These are phyloP conservation scores for Drymonia ruficornis DNA, from an alignment of 2,888 invertebrate species.

Conservation along the genomic window DNA sequence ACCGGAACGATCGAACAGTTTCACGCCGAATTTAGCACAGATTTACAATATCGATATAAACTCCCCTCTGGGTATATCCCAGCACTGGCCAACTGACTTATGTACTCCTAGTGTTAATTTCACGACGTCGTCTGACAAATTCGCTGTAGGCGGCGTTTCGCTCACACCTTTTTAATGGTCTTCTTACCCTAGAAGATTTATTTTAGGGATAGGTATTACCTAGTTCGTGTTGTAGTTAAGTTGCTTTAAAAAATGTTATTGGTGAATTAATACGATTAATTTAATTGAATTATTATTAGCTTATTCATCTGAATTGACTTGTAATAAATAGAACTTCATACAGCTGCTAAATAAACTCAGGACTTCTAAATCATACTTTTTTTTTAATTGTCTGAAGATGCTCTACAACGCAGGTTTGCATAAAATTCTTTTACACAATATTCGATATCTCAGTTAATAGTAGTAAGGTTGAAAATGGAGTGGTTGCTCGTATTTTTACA, in stretches of 20 bases:
- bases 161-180: conserved; percentile 58
- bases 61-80: conserved; percentile 40
- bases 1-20: conserved; percentile 10
- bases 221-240: conserved; percentile 30
- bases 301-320: not conserved
- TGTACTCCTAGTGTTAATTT: conserved; percentile 77
- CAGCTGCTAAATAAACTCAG: not conserved
- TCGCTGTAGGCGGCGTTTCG: conserved; percentile 56
- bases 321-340: not conserved
- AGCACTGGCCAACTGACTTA: conserved; percentile 64
- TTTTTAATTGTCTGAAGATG: conserved; percentile 60
- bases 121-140: conserved; percentile 71
- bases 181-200: conserved; percentile 46
- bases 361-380: conserved; percentile 49
- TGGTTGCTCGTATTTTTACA: conserved; percentile 29
- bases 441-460: conserved; percentile 19
- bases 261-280: no score
- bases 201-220: conserved; percentile 44
- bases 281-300: no score
- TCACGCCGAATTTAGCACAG: conserved; percentile 17
- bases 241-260: conserved; percentile 7
- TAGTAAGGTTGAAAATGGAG: conserved; percentile 36
- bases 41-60: conserved; percentile 55
- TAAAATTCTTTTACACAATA: conserved; percentile 31
- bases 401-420: conserved; percentile 57